Percentiles rank a stretch among this genome's conserved stretches.
Conservation (phyloP, 2,888 invertebrate species). For the Acanthosepion lycidas region DNA sequence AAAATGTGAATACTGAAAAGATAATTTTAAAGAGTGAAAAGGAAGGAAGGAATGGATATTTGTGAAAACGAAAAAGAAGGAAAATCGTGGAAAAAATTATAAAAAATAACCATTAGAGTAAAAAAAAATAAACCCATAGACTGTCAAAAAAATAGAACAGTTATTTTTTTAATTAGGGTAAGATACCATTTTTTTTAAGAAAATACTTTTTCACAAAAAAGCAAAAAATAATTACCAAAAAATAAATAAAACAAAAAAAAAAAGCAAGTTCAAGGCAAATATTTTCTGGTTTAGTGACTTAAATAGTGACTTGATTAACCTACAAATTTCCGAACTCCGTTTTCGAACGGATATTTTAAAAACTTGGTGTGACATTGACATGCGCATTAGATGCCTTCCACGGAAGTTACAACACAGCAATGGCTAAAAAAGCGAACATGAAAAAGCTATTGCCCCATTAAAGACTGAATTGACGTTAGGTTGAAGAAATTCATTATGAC, state of each 20-base stretch:
- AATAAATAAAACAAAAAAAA: too few species aligned
- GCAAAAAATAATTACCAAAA: too few species aligned
- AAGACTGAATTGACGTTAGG: not conserved
- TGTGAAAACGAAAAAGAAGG: too few species aligned
- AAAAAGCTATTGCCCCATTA: not conserved
- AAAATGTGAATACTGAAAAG: not conserved
- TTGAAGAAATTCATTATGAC: not conserved
- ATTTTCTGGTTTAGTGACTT: not conserved
- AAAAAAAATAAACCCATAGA: too few species aligned
- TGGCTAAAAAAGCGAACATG: not conserved
- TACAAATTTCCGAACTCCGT: not conserved
- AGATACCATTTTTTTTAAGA: too few species aligned
- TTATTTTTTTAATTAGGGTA: too few species aligned
- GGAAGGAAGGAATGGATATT: not conserved
- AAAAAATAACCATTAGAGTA: too few species aligned
- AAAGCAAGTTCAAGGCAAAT: not conserved
- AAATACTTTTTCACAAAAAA: too few species aligned
- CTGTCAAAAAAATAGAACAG: too few species aligned
- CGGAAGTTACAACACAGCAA: not conserved
- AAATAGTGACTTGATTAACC: not conserved
- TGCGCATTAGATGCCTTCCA: not conserved
- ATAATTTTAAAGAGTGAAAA: not conserved
- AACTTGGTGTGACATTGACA: not conserved
- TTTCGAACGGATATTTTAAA: not conserved
- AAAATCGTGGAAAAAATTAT: too few species aligned